Conservation (phyloP, 2,797 vertebrate species). For the Agapornis canus region DNA sequence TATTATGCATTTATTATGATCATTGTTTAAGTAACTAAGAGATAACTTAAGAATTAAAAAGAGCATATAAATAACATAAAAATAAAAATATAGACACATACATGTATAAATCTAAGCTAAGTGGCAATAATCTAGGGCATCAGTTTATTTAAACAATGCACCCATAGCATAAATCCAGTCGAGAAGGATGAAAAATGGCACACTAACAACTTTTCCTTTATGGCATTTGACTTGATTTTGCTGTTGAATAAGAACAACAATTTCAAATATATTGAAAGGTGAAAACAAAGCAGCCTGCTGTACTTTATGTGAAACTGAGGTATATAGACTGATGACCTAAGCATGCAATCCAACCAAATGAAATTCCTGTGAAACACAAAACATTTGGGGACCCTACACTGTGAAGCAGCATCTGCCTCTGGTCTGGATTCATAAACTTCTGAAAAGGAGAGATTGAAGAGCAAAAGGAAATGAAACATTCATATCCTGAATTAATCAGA, state of each 20-base stretch:
- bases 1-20: not conserved
- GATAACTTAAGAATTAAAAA: rapidly evolving
- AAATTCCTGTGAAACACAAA: not conserved
- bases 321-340: not conserved
- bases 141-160: not conserved
- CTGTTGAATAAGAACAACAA: not conserved
- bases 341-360: not conserved
- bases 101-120: not conserved
- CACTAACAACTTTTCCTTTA: not conserved
- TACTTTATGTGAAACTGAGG: not conserved
- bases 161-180: not conserved
- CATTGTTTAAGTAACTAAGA: not conserved
- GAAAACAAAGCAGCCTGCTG: not conserved
- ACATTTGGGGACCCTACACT: not conserved
- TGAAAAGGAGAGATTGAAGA: not conserved
- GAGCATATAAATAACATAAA: rapidly evolving
- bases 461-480: not conserved
- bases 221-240: not conserved
- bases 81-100: rapidly evolving
- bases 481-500: not conserved
- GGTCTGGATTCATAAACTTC: not conserved
- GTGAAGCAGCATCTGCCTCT: not conserved
- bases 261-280: not conserved
- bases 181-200: not conserved
- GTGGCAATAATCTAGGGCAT: not conserved